phyloP scores from a whole-genome alignment of 1,140 invertebrate genomes.

The Diorhabda elongata region DNA sequence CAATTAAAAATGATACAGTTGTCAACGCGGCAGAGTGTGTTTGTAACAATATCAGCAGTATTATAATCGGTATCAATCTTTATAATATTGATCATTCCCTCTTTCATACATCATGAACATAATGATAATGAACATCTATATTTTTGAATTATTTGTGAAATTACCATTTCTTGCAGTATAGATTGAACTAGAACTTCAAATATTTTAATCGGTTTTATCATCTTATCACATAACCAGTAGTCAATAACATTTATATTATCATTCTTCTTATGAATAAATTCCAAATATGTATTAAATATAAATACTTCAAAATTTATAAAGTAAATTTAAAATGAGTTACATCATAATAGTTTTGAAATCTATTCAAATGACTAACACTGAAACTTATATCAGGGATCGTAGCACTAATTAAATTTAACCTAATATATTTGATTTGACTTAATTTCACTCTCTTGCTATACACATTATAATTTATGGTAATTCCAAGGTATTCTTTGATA shows the following conservation, averaged over 20 bases:
- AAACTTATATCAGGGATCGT: constrained; percentile 45
- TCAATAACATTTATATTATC: constrained; percentile 37
- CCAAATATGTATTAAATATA: constrained; percentile 39
- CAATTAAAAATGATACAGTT: no score
- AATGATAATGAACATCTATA: no score
- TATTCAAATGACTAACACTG: constrained; percentile 39
- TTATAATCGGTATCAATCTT: no score
- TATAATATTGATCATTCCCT: no score
- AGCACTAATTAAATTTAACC: constrained; percentile 31
- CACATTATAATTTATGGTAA: neutral
- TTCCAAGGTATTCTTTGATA: constrained; percentile 8
- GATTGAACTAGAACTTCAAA: no score
- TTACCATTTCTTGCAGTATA: no score
- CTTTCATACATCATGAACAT: no score
- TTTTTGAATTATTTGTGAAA: no score
- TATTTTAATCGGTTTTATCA: no score
- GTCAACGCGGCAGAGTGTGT: no score
- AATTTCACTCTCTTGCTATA: neutral
- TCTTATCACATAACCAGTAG: constrained; percentile 24
- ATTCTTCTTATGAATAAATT: constrained; percentile 41
- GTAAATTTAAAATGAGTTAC: constrained; percentile 46
- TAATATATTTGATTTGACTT: constrained; percentile 8
- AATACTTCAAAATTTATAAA: constrained; percentile 35
- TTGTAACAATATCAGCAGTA: no score
- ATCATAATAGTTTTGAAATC: constrained; percentile 44